These are phyloP conservation scores for Ispidina lecontei DNA, from an alignment of 2,797 vertebrate species.

Conservation along the genomic window DNA sequence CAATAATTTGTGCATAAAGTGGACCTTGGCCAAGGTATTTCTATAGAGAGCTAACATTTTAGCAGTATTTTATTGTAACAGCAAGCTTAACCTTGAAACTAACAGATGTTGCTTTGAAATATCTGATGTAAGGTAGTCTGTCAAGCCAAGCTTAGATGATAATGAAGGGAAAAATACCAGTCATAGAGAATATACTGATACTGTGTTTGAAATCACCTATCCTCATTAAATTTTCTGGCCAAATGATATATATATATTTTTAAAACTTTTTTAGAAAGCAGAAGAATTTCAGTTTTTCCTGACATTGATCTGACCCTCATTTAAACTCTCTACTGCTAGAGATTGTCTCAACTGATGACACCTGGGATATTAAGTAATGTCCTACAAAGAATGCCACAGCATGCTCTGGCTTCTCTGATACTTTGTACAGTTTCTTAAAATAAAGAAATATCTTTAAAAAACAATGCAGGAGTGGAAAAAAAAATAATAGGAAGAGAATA, in stretches of 20 bases:
- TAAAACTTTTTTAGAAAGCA: neutral
- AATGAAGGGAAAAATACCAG: neutral
- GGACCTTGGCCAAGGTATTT: neutral
- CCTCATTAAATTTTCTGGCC: neutral
- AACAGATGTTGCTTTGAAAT: conserved; percentile 49
- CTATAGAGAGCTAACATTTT: conserved; percentile 27
- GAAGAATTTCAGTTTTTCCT: neutral
- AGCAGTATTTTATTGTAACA: neutral
- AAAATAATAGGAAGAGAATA: neutral
- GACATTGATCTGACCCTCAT: neutral
- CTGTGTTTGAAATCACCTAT: neutral
- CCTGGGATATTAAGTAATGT: neutral
- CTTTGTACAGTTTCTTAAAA: conserved; percentile 14
- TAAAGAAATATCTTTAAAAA: neutral
- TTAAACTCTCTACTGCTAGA: conserved; percentile 3
- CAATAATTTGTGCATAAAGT: neutral
- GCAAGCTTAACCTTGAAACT: conserved; percentile 35
- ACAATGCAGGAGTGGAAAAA: accelerated
- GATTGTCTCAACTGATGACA: neutral
- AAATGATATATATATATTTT: neutral
- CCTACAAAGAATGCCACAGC: conserved; percentile 5
- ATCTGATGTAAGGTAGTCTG: conserved; percentile 4
- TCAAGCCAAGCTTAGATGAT: conserved; percentile 2
- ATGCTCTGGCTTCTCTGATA: neutral
- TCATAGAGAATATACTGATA: neutral